These are phyloP conservation scores for Aleiodes leptofemur DNA, from an alignment of 2,888 invertebrate species.

Conservation along the genomic window DNA sequence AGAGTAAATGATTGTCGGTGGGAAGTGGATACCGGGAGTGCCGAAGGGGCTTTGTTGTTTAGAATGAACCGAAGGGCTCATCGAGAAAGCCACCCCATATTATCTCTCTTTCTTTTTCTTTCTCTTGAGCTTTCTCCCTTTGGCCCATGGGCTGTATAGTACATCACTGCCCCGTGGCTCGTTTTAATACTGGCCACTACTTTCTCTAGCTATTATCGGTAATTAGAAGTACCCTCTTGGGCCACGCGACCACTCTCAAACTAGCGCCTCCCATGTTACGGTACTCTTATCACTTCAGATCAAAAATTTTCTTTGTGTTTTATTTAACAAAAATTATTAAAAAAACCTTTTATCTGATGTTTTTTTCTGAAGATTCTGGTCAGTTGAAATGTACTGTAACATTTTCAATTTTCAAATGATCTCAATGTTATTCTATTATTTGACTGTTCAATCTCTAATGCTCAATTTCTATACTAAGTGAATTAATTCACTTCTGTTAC, in stretches of 20 bases:
- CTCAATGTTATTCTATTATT: too few relatives aligned
- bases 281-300: conserved; percentile 16
- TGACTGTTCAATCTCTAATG: too few relatives aligned
- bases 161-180: conserved; percentile 33
- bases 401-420: too few relatives aligned
- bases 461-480: too few relatives aligned
- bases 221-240: conserved; percentile 72
- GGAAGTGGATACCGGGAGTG: conserved; percentile 64
- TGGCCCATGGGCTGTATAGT: not conserved
- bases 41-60: conserved; percentile 72
- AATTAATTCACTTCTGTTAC: too few relatives aligned
- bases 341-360: too few relatives aligned
- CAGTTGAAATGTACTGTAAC: too few relatives aligned
- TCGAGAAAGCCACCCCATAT: conserved; percentile 59
- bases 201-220: conserved; percentile 65
- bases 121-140: not conserved
- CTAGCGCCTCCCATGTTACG: conserved; percentile 25
- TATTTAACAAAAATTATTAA: not conserved
- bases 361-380: too few relatives aligned
- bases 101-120: conserved; percentile 48
- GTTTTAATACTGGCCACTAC: conserved; percentile 49
- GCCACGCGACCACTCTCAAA: conserved; percentile 71
- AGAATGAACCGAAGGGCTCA: conserved; percentile 71
- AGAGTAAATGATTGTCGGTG: conserved; percentile 73
- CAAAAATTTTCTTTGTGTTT: conserved; percentile 12